These are phyloP conservation scores for Polymixis flavicincta DNA, from an alignment of 2,888 invertebrate species.

Conservation along the genomic window DNA sequence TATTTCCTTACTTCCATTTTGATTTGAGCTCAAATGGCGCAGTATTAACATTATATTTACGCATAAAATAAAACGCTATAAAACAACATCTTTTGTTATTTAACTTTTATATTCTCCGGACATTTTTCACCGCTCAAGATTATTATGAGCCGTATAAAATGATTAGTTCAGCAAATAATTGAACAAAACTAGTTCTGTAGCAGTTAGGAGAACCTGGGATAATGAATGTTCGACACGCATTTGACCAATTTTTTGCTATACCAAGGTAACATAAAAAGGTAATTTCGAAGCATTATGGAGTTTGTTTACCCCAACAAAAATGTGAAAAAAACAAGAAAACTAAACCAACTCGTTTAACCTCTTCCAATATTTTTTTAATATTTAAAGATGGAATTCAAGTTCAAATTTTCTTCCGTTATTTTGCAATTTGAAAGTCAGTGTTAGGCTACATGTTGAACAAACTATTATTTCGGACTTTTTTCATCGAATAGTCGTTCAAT, in stretches of 20 bases:
- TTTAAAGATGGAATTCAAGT: not conserved
- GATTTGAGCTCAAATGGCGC: not conserved
- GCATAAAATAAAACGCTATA: not conserved
- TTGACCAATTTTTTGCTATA: constrained; percentile 48
- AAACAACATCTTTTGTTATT: not conserved
- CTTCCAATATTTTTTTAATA: constrained; percentile 9
- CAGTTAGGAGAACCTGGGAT: constrained; percentile 35
- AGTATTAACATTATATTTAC: not conserved
- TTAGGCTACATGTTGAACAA: no score
- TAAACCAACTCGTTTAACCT: constrained; percentile 10
- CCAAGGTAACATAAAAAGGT: constrained; percentile 17
- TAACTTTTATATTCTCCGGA: not conserved
- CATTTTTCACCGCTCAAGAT: constrained; percentile 20
- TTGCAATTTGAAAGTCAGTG: no score
- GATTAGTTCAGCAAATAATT: constrained; percentile 44
- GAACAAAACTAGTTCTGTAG: constrained; percentile 23
- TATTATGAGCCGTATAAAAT: constrained; percentile 42
- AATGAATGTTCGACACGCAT: constrained; percentile 60
- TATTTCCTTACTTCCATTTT: not conserved
- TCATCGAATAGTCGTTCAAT: no score
- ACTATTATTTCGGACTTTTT: no score
- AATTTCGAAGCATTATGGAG: constrained; percentile 33
- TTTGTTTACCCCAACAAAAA: constrained; percentile 32
- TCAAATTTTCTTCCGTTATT: no score
- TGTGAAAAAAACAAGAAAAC: constrained; percentile 6